Evolutionary conservation across 2,113 vertebrate genomes (phyloP).

Genomic region (Gymnorhina tibicen): DNA sequence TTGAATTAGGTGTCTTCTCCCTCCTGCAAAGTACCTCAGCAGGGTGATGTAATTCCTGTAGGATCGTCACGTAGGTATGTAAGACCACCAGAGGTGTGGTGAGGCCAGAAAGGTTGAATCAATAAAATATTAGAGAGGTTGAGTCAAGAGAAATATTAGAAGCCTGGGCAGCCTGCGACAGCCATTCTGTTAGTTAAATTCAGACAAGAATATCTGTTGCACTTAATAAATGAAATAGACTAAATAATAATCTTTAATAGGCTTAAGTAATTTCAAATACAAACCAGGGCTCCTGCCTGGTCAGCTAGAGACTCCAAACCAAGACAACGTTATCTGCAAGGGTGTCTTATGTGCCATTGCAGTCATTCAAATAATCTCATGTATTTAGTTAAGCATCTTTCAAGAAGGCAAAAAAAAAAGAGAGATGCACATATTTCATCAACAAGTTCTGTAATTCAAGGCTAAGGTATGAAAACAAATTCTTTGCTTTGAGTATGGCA

Average conservation of each 20-base stretch:
- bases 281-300: background rate
- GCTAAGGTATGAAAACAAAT: background rate
- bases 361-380: background rate
- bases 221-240: background rate
- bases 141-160: background rate
- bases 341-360: background rate
- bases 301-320: background rate
- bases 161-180: background rate
- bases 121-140: background rate
- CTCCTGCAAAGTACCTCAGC: background rate
- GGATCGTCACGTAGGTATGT: background rate
- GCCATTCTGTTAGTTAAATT: background rate
- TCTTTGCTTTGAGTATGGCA: background rate
- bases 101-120: background rate
- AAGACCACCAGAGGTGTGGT: background rate
- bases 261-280: background rate
- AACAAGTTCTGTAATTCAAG: background rate
- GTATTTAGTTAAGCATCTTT: background rate
- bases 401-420: background rate
- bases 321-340: background rate
- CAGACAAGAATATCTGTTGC: background rate
- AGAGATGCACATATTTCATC: background rate
- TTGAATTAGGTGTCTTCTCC: background rate
- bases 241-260: background rate
- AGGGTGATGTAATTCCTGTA: background rate